Conservation (phyloP, 1,140 invertebrate genomes). For the Goniozus legneri region DNA sequence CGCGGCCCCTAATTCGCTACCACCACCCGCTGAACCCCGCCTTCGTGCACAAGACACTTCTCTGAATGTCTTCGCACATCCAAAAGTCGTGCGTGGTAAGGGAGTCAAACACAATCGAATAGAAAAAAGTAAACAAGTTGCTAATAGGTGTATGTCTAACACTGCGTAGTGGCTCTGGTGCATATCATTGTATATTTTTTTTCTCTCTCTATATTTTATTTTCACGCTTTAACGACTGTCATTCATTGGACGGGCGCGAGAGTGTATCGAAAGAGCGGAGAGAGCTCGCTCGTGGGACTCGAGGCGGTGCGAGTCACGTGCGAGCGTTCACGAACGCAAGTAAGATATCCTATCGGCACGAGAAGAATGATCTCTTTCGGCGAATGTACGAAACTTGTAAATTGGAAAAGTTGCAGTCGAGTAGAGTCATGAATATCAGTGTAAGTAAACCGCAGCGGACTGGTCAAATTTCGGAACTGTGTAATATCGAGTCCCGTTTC, state of each 20-base stretch:
- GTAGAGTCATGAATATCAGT: constrained; percentile 12
- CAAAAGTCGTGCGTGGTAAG: constrained; percentile 51
- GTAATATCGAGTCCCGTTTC: too few relatives aligned
- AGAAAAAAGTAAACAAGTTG: too few relatives aligned
- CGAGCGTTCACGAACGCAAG: constrained; percentile 11
- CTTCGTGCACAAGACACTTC: constrained; percentile 33
- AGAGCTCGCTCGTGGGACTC: not conserved
- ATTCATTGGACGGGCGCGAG: too few relatives aligned
- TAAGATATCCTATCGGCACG: constrained; percentile 9
- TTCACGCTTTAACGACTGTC: too few relatives aligned
- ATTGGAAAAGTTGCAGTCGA: constrained; percentile 27
- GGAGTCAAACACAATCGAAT: not conserved
- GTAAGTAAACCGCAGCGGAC: too few relatives aligned
- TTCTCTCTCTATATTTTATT: too few relatives aligned
- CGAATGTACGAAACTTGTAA: constrained; percentile 17
- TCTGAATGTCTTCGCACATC: constrained; percentile 53
- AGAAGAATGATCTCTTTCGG: constrained; percentile 7
- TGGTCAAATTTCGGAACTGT: too few relatives aligned
- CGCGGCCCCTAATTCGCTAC: constrained; percentile 1
- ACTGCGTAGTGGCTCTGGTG: too few relatives aligned
- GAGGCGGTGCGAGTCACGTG: constrained; percentile 12
- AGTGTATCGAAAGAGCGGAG: constrained; percentile 9
- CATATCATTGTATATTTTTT: too few relatives aligned
- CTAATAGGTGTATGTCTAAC: too few relatives aligned
- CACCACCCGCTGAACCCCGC: constrained; percentile 11